phyloP scores from a whole-genome alignment of 2,888 invertebrate species.

The Pachydiplax longipennis region DNA sequence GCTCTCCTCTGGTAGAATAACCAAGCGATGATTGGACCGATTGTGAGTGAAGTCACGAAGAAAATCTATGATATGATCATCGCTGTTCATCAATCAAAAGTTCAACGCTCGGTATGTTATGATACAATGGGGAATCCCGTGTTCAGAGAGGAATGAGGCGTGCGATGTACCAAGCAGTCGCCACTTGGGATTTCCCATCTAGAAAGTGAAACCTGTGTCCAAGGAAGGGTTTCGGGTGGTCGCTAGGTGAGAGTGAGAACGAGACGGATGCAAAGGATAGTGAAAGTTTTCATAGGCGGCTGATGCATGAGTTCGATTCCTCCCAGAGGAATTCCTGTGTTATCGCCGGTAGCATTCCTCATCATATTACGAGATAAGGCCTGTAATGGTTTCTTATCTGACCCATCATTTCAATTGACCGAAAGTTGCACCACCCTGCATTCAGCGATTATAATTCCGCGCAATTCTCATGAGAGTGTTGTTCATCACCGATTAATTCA shows the following conservation, averaged over 20 bases:
- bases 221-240: not conserved
- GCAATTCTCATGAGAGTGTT: no score
- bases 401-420: no score
- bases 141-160: not conserved
- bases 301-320: not conserved
- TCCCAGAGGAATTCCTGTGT: not conserved
- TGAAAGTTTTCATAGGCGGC: conserved; percentile 25
- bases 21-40: no score
- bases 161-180: not conserved
- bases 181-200: conserved; percentile 12
- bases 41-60: no score
- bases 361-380: no score
- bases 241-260: not conserved
- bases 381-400: no score
- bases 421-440: no score
- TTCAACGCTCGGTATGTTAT: not conserved
- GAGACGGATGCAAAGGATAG: not conserved
- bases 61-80: no score
- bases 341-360: not conserved
- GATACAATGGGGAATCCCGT: conserved; percentile 25
- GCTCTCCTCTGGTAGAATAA: no score
- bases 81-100: not conserved
- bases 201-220: conserved; percentile 32
- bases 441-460: no score
- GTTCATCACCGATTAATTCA: no score